Conservation (phyloP, 2,113 vertebrate genomes). For the Piliocolobus tephrosceles region DNA sequence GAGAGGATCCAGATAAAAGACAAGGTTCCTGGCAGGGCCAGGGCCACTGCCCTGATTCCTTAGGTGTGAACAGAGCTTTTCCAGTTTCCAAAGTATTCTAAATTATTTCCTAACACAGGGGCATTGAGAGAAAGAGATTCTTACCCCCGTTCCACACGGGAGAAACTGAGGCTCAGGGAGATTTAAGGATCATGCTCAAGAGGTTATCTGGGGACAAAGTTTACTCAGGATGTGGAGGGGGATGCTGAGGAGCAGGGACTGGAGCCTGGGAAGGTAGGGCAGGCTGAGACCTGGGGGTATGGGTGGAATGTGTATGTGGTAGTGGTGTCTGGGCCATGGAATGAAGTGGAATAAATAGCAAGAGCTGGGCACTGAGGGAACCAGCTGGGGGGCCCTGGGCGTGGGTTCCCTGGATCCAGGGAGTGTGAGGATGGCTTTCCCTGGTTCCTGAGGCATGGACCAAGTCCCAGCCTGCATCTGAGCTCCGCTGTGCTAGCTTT, state of each 20-base stretch:
- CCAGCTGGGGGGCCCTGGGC: neutral
- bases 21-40: neutral
- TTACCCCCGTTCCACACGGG: neutral
- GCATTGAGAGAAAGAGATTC: neutral
- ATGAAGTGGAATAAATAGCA: neutral
- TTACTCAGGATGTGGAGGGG: neutral
- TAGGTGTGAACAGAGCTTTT: neutral
- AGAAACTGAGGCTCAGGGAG: constrained; percentile 27
- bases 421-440: neutral
- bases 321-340: neutral
- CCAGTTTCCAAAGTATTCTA: neutral
- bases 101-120: neutral
- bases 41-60: neutral
- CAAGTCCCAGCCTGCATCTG: neutral
- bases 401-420: neutral
- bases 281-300: neutral
- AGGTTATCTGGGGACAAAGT: constrained; percentile 4
- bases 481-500: neutral
- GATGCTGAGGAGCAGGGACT: neutral
- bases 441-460: neutral
- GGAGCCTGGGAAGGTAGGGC: neutral
- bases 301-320: neutral
- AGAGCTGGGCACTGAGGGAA: neutral
- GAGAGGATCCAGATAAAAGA: constrained; percentile 2
- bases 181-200: neutral